Percentiles rank a stretch among this genome's conserved stretches.
phyloP scores from a whole-genome alignment of 2,888 invertebrate genomes.

The Lasioglossum lativentre region DNA sequence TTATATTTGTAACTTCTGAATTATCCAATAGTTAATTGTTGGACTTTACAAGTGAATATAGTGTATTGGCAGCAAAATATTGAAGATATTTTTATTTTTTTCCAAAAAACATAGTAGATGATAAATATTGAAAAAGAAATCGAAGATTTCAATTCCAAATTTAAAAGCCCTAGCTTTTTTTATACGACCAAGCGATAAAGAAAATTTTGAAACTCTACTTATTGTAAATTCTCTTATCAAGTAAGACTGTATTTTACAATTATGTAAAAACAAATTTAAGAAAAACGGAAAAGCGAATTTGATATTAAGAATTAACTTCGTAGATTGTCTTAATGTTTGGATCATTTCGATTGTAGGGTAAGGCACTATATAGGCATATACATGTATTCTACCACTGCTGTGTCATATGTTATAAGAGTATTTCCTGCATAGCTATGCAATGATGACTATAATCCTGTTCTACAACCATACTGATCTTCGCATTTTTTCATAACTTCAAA shows the following conservation, averaged over 20 bases:
- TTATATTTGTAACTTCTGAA: slow-evolving; percentile 52
- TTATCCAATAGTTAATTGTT: slow-evolving; percentile 32
- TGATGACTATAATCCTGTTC: slow-evolving; percentile 58
- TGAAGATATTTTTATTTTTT: background rate
- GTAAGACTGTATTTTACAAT: slow-evolving; percentile 61
- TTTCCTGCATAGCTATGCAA: slow-evolving; percentile 61
- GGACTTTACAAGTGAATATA: slow-evolving; percentile 27
- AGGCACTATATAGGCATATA: slow-evolving; percentile 67
- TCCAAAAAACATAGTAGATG: slow-evolving; percentile 22
- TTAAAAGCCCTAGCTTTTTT: slow-evolving; percentile 23
- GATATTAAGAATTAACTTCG: slow-evolving; percentile 40
- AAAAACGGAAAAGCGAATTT: slow-evolving; percentile 24
- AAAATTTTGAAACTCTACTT: slow-evolving; percentile 46
- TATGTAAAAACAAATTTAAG: slow-evolving; percentile 34
- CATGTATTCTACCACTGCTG: slow-evolving; percentile 66
- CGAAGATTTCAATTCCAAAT: slow-evolving; percentile 35
- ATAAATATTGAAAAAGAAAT: slow-evolving; percentile 22
- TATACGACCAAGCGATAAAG: slow-evolving; percentile 26
- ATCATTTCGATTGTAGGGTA: slow-evolving; percentile 74
- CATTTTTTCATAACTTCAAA: slow-evolving; percentile 68
- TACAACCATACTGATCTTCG: slow-evolving; percentile 58
- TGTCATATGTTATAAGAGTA: slow-evolving; percentile 69
- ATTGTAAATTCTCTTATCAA: slow-evolving; percentile 52
- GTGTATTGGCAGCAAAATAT: slow-evolving; percentile 27
- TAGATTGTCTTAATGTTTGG: slow-evolving; percentile 64